A percentile compares a stretch with the other conserved stretches of the same genome.
Evolutionary conservation across 2,797 vertebrate species (phyloP).

Genomic region (Fringilla coelebs): DNA sequence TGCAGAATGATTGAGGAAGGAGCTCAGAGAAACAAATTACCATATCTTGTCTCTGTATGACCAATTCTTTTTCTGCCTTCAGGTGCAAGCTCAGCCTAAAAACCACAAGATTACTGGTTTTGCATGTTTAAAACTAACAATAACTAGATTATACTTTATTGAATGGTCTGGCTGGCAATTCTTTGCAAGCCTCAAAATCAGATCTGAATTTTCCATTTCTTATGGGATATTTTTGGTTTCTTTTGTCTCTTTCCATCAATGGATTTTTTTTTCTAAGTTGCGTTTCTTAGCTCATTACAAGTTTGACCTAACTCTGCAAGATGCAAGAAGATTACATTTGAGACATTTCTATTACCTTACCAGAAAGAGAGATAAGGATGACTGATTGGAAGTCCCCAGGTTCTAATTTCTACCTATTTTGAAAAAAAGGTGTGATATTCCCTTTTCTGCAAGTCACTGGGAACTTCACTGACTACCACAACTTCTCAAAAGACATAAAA

Average conservation of each 20-base stretch:
- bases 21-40: not conserved
- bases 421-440: not conserved
- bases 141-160: not conserved
- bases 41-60: not conserved
- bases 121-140: not conserved
- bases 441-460: not conserved
- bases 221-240: too few relatives aligned
- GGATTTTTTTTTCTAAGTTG: not conserved
- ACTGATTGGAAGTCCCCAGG: rapidly evolving
- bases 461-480: not conserved
- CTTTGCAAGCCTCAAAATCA: not conserved
- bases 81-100: not conserved
- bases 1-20: not conserved
- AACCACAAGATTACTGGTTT: not conserved
- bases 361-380: not conserved
- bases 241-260: not conserved
- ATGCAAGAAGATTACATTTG: not conserved
- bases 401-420: not conserved
- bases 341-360: not conserved
- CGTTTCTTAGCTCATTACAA: not conserved
- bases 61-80: not conserved
- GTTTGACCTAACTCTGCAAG: not conserved
- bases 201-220: not conserved
- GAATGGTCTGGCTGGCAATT: rapidly evolving
- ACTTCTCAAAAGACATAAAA: not conserved